Conservation (phyloP, 1,140 invertebrate species). For the Nomia melanderi region DNA sequence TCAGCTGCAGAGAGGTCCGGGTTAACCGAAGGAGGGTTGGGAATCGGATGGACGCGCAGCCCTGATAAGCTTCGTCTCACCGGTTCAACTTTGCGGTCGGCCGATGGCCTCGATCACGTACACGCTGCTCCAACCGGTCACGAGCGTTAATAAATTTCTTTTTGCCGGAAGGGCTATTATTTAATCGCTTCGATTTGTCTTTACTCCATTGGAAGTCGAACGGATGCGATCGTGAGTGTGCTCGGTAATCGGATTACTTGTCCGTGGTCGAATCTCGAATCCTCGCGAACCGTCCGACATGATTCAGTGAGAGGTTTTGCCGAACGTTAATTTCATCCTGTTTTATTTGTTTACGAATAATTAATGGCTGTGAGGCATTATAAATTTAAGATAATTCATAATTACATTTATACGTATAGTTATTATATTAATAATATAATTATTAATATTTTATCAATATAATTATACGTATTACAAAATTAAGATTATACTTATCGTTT, state of each 20-base stretch:
- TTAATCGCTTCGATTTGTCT: conserved; percentile 12
- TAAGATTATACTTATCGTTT: too few species aligned
- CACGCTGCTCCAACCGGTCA: not conserved
- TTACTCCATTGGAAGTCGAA: not conserved
- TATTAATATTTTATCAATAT: too few species aligned
- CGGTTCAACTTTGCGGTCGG: conserved; percentile 2
- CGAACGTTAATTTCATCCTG: too few species aligned
- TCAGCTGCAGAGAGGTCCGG: conserved; percentile 23
- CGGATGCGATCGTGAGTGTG: not conserved
- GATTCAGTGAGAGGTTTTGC: too few species aligned
- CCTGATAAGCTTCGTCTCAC: conserved; percentile 34
- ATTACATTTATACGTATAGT: too few species aligned
- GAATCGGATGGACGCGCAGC: conserved; percentile 24
- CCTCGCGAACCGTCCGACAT: not conserved
- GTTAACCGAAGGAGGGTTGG: not conserved
- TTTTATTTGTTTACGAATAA: too few species aligned
- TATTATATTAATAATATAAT: too few species aligned
- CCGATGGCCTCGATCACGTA: conserved; percentile 43
- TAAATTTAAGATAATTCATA: too few species aligned
- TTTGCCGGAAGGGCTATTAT: not conserved
- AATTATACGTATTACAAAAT: too few species aligned
- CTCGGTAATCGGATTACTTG: not conserved
- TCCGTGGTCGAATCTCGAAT: not conserved
- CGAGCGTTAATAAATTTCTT: conserved; percentile 28
- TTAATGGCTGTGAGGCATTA: too few species aligned